Base-by-base conservation (phyloP, 2,888 invertebrate genomes). In the Xanthorhoe spadicearia region DNA sequence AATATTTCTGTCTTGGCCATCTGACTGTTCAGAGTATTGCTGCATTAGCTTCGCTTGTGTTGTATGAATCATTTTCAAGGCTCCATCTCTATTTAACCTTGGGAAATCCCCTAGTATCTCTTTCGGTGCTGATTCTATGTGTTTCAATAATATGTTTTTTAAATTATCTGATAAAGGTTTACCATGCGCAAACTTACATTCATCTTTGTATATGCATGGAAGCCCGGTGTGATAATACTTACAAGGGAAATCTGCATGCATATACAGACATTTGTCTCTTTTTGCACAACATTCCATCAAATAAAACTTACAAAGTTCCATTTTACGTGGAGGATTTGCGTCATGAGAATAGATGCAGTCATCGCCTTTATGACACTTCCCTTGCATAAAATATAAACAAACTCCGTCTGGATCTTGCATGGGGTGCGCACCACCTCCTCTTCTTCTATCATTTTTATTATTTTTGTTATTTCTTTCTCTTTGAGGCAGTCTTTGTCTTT, bases 231-330 rank as follows among this genome's bases (percentile, higher is more conserved):
- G 99, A 89, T 96, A 98, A 92, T 97, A 99, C 94, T 99, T 99
- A 92, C 99, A 99, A 17, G 99, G 99, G 87, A 98, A 99, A 87
- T 99, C 98, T 79, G 97, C 95, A 92, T 99, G 99, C 97, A 99
- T 97, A 84, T 98, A 99, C 18, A 97, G 94, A 92, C 99, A 99
- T 89, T 98, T 97, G 77, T 98, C 98, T 79, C 97, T 96, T 92
- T 99, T 99, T 61, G 97, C 97, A 92, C 99, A 99, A 86, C 97
- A 97, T 75, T 98, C 98, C 96, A 97, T 97, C 68, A 99, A 90
- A 92, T 99, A 99, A 91, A 98, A 99, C 92, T 99, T 99, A 90
- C 99, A 99, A 1, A 99, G 91, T 88, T 99, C 99, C 94, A 97
- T 95, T 92, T 98, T 98, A 75, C 97, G 95, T 0, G 96, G 96